phyloP scores from a whole-genome alignment of 2,113 vertebrate genomes.

The Odocoileus virginianus region DNA sequence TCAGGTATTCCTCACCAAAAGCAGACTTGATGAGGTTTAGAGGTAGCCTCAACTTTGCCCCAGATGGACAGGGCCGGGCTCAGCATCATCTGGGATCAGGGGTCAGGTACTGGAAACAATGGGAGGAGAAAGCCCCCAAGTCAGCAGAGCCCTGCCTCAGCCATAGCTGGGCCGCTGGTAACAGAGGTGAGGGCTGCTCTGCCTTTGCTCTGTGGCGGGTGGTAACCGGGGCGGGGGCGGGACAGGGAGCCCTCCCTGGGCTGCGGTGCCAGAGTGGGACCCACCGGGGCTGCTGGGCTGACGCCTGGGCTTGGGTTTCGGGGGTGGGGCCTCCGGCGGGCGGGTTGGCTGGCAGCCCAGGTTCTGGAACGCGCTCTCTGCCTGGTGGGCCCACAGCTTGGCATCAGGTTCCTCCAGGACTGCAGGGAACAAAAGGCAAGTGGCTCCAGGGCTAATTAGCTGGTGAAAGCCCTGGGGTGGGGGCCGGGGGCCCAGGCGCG shows the following conservation, averaged over 20 bases:
- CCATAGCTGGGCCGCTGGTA: not conserved
- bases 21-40: not conserved
- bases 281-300: not conserved
- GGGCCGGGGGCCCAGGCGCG: not conserved
- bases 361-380: conserved; percentile 55
- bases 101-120: not conserved
- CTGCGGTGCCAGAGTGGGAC: not conserved
- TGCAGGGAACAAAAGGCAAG: conserved; percentile 29
- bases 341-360: conserved; percentile 51
- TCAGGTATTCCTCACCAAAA: no score
- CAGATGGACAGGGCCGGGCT: not conserved
- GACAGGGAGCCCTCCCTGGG: not conserved
- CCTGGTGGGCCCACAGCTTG: conserved; percentile 31
- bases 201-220: not conserved
- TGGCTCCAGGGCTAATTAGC: conserved; percentile 31
- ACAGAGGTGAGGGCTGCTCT: not conserved
- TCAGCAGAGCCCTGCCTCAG: not conserved
- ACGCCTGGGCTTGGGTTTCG: conserved; percentile 47
- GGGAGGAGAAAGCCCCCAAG: not conserved
- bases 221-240: not conserved
- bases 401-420: conserved; percentile 43
- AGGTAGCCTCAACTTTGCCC: not conserved
- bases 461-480: not conserved
- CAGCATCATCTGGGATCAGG: not conserved
- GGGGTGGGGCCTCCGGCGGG: not conserved